These are phyloP conservation scores for Haliclystus octoradiatus DNA, from an alignment of 30 jellyfish, hydroid and myxozoan genomes.

Conservation along the genomic window DNA sequence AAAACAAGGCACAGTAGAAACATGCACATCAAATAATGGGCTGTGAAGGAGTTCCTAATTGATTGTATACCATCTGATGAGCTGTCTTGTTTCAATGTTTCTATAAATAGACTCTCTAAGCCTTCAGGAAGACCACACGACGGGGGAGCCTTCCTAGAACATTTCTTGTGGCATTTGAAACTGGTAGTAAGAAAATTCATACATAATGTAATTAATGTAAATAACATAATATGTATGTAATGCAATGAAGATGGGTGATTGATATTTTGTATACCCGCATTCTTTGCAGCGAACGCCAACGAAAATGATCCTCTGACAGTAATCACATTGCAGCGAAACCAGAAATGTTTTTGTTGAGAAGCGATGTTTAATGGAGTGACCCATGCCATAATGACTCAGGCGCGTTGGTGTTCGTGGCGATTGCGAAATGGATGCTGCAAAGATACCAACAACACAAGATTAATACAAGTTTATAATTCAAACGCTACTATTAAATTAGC, in stretches of 20 bases:
- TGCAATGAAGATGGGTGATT: neutral
- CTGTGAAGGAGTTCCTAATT: neutral
- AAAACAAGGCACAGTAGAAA: no score
- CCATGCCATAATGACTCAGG: conserved; percentile 30
- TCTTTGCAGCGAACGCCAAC: conserved; percentile 71
- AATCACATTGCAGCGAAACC: conserved; percentile 56
- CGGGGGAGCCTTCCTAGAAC: conserved; percentile 82
- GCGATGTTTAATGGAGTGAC: conserved; percentile 69
- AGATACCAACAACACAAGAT: no score
- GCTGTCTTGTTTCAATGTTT: conserved; percentile 8
- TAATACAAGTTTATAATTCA: no score
- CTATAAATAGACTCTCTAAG: conserved; percentile 33
- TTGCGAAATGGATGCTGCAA: conserved; percentile 39
- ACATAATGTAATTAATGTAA: neutral
- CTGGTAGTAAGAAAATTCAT: conserved; percentile 13
- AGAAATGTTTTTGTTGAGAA: conserved; percentile 59
- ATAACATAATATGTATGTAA: neutral
- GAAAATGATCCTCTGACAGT: conserved; percentile 61
- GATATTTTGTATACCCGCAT: conserved; percentile 42
- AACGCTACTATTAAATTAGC: no score
- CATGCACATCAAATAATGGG: neutral
- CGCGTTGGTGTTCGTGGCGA: conserved; percentile 87
- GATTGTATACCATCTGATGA: neutral
- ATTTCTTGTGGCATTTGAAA: conserved; percentile 79
- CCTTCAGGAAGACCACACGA: conserved; percentile 80